Base-by-base conservation (phyloP, 2,797 vertebrate species). In the Nyctibius grandis region DNA sequence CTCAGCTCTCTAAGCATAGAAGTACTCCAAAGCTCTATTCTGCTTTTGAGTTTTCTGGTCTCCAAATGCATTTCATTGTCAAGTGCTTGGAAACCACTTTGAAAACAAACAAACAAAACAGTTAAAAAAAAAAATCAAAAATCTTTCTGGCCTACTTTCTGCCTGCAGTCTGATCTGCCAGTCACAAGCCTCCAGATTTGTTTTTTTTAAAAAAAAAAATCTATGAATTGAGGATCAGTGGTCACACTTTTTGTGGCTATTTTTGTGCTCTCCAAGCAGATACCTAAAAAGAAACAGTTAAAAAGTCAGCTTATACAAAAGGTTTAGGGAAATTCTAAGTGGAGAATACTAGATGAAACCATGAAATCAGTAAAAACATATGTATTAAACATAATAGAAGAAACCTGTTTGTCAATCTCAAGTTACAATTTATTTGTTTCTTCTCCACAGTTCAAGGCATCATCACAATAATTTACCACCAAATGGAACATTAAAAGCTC, bases 41-140 rank as follows among this genome's bases (percentile, higher is more conserved):
- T 86, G 36, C 45, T 77, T 81, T 33, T 78, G 25, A 94, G 79
- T 92, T 92, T 89, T 91, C 81, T 89, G 25, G 61, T 84, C 65
- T 59, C 31, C 0, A 0, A 92, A 78, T 45, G 18, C 75, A 81
- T 89, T 84, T 91, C 57, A 53, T 28, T 86, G 82, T 89, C 78
- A 93, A 88, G 78, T 82, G 67, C 94, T 88, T 93, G 56, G 94
- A 95, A 96, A 97, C 88, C 38, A 73, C 70, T 91, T 53, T 59
- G 29, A 93, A 95, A 95, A 92, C 70, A 97, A 93, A 89, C 64
- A 89, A 92, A 91, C 40, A 80, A 70, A 90, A 44, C 12, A 28
- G 18, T 87, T 72, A 20, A 79, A 45, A 51, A 45, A 51, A 61
- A 59, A 42, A 75, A 68, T 10, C 3, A 65, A 60, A 86, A 79